phyloP scores from a whole-genome alignment of 1,140 invertebrate genomes.

The Brachionus rotundiformis region DNA sequence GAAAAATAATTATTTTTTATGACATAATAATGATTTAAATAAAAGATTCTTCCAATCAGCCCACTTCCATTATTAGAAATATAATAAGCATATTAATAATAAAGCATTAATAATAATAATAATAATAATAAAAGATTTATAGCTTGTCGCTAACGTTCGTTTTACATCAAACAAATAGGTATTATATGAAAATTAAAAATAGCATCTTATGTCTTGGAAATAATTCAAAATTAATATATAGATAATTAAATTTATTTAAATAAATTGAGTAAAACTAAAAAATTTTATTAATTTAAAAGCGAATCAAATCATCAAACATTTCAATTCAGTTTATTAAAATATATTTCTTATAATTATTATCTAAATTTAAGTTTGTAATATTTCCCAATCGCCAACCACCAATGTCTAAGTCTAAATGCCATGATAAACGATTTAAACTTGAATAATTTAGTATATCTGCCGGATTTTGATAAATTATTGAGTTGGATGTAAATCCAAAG shows the following conservation, averaged over 20 bases:
- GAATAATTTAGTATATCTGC: neutral
- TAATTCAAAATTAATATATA: too few species aligned
- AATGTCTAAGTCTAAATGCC: neutral
- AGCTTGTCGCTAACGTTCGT: too few species aligned
- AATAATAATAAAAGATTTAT: neutral
- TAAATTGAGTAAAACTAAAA: too few species aligned
- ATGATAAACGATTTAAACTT: neutral
- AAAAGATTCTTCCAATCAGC: conserved; percentile 17
- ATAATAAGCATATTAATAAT: too few species aligned
- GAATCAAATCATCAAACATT: too few species aligned
- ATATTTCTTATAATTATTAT: conserved; percentile 11
- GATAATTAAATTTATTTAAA: too few species aligned
- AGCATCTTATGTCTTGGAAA: too few species aligned
- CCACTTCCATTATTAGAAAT: too few species aligned
- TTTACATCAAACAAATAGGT: too few species aligned
- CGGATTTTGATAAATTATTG: neutral
- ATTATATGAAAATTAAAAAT: too few species aligned
- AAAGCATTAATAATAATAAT: neutral
- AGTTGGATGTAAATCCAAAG: neutral
- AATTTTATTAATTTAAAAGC: too few species aligned
- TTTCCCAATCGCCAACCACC: neutral
- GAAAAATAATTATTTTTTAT: conserved; percentile 3
- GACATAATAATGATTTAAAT: neutral
- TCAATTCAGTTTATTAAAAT: neutral
- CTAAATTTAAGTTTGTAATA: neutral